These are phyloP conservation scores for Chascanopsetta lugubris DNA, from an alignment of 2,113 vertebrate genomes.

Conservation along the genomic window DNA sequence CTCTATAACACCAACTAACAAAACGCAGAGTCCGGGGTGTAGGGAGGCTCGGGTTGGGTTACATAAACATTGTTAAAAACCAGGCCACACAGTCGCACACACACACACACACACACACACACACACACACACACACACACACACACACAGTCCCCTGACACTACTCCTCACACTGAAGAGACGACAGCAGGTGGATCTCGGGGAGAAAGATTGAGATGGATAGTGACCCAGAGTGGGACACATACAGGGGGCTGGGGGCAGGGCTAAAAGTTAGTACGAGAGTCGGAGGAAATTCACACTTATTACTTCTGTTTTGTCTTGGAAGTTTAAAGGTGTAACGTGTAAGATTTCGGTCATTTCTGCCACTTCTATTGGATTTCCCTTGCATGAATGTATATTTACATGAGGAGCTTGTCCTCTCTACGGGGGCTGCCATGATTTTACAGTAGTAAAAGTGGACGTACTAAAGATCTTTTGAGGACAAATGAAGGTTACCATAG, in stretches of 20 bases:
- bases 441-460: no score
- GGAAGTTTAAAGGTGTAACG: no score
- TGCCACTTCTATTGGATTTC: no score
- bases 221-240: constrained; percentile 37
- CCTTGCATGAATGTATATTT: no score
- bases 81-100: constrained; percentile 19
- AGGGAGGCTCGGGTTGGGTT: no score
- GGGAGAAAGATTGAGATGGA: constrained; percentile 59
- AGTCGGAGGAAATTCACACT: neutral
- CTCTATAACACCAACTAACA: no score
- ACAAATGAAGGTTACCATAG: no score
- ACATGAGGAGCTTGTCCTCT: no score
- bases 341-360: no score
- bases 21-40: no score
- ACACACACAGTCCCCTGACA: constrained; percentile 33
- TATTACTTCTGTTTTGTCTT: neutral
- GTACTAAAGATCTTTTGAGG: no score
- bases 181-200: constrained; percentile 42
- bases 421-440: no score
- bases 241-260: constrained; percentile 3
- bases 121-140: constrained; percentile 1
- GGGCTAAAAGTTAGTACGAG: constrained; percentile 2
- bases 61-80: constrained; percentile 39
- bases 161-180: constrained; percentile 43
- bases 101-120: neutral